phyloP scores from a whole-genome alignment of 2,113 vertebrate species.

The Rhadina sibilatrix region DNA sequence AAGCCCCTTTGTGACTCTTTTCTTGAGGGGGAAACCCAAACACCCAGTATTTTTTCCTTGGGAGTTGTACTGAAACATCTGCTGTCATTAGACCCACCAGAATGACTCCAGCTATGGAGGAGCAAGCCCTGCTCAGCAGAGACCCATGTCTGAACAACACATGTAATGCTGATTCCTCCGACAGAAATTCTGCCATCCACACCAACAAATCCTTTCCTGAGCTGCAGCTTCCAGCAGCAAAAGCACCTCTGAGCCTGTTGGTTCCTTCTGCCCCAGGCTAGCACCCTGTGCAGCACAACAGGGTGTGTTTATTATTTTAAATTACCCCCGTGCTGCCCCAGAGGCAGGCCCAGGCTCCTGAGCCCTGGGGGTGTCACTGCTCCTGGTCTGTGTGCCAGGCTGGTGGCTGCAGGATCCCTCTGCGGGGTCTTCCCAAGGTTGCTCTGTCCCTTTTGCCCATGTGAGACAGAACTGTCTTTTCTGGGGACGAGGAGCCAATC shows the following conservation, averaged over 20 bases:
- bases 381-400: not conserved
- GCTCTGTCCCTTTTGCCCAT: not conserved
- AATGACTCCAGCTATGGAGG: not conserved
- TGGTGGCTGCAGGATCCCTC: accelerated
- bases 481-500: not conserved
- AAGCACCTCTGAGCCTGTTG: not conserved
- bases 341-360: not conserved
- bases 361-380: not conserved
- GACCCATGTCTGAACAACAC: not conserved
- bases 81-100: not conserved
- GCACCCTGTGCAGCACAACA: not conserved
- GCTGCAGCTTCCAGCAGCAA: not conserved
- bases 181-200: not conserved
- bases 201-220: not conserved
- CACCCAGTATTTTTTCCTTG: not conserved
- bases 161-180: not conserved
- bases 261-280: not conserved
- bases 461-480: not conserved
- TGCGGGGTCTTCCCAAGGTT: not conserved
- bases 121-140: not conserved
- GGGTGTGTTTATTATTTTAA: too few species aligned
- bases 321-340: accelerated
- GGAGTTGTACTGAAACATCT: conserved; percentile 7
- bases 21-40: not conserved
- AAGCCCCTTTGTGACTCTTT: not conserved